Evolutionary conservation across 2,797 vertebrate species (phyloP).

Genomic region (Phoeniculus purpureus): DNA sequence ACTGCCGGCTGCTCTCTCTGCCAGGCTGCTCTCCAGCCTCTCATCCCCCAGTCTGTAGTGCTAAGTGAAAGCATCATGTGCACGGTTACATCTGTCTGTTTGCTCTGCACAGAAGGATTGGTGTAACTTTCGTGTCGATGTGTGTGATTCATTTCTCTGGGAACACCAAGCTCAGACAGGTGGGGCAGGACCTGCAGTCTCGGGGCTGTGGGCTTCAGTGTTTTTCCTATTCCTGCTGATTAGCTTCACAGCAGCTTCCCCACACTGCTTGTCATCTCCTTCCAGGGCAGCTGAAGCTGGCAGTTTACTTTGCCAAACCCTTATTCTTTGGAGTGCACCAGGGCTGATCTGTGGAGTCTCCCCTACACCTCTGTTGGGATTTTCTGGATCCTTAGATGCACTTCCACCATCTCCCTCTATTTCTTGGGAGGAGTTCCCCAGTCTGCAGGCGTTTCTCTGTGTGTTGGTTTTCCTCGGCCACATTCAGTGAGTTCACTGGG

Average conservation of each 20-base stretch:
- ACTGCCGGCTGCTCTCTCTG: too few species aligned
- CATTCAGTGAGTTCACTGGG: neutral
- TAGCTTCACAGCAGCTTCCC: neutral
- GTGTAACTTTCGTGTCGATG: neutral
- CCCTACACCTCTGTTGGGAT: neutral
- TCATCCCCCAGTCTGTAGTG: too few species aligned
- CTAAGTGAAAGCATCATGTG: neutral
- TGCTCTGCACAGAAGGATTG: neutral
- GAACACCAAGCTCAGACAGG: neutral
- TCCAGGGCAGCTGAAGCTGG: neutral
- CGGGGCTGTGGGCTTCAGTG: neutral
- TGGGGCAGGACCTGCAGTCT: neutral
- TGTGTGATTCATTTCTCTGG: neutral
- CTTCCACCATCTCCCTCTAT: accelerated
- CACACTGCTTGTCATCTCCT: neutral
- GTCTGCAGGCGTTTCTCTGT: neutral
- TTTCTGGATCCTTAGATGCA: neutral
- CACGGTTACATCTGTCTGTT: neutral
- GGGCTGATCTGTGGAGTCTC: neutral
- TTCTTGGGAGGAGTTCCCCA: neutral
- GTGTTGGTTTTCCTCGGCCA: neutral
- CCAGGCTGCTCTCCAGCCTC: too few species aligned
- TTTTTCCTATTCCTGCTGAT: neutral
- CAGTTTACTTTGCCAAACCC: too few species aligned
- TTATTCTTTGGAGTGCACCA: neutral